These are phyloP conservation scores for Drosophila gaucha DNA, from an alignment of 2,888 invertebrate species.

Conservation along the genomic window DNA sequence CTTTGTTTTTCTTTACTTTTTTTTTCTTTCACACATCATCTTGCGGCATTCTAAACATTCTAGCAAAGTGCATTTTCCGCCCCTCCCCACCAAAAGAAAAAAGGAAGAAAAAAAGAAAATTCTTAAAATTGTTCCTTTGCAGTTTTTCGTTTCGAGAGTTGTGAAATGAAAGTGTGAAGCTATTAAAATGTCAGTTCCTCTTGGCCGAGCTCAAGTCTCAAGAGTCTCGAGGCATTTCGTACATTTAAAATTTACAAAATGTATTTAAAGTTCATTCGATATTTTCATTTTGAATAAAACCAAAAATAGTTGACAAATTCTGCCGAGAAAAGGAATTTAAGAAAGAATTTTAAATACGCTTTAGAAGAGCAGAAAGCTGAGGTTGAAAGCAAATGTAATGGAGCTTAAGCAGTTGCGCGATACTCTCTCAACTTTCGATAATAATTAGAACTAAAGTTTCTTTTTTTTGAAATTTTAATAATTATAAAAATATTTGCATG, in stretches of 20 bases:
- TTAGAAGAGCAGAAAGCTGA: too few relatives aligned
- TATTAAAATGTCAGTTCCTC: slow-evolving; percentile 56
- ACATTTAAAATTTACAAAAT: slow-evolving; percentile 1
- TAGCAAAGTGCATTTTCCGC: slow-evolving; percentile 33
- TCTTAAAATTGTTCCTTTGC: slow-evolving; percentile 14
- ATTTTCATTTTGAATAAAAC: not conserved
- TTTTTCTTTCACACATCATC: slow-evolving; percentile 37
- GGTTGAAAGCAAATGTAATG: too few relatives aligned
- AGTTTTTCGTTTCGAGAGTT: not conserved
- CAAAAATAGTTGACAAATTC: not conserved
- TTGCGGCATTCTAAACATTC: slow-evolving; percentile 33
- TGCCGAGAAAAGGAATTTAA: too few relatives aligned
- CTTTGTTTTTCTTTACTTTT: slow-evolving; percentile 4
- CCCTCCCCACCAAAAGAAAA: slow-evolving; percentile 1
- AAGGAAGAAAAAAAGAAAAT: slow-evolving; percentile 1
- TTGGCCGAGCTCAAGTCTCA: not conserved
- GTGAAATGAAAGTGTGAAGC: slow-evolving; percentile 30
- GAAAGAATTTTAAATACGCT: too few relatives aligned
- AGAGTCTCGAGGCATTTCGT: not conserved
- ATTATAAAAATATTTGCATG: too few relatives aligned
- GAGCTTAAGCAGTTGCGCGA: too few relatives aligned
- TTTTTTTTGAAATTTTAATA: too few relatives aligned
- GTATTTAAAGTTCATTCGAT: not conserved
- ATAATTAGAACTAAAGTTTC: too few relatives aligned
- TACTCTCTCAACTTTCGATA: too few relatives aligned